Evolutionary conservation across 2,113 vertebrate species (phyloP).

Genomic region (Cariama cristata): DNA sequence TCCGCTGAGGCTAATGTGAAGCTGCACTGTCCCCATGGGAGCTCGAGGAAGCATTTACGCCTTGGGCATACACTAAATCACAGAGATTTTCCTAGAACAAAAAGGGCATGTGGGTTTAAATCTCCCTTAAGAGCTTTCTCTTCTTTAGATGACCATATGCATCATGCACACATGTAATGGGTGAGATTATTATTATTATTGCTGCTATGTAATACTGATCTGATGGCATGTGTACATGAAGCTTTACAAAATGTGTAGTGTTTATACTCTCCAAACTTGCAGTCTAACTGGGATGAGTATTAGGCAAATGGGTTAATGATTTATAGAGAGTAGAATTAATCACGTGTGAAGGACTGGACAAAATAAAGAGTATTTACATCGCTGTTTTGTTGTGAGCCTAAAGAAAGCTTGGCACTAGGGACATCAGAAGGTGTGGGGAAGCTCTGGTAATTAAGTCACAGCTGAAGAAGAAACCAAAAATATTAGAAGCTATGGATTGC

Average conservation of each 20-base stretch:
- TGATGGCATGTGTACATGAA: neutral
- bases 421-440: neutral
- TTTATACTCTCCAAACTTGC: neutral
- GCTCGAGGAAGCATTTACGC: neutral
- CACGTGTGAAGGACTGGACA: neutral
- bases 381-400: neutral
- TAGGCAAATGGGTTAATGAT: neutral
- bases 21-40: neutral
- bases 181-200: neutral
- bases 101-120: neutral
- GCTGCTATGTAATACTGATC: neutral
- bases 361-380: neutral
- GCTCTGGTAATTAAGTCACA: neutral
- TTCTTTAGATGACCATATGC: neutral
- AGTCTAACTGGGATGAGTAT: neutral
- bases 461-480: neutral
- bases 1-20: neutral
- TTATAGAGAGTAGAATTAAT: neutral
- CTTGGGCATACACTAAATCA: neutral
- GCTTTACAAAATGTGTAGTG: neutral
- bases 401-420: neutral
- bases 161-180: neutral
- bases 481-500: neutral
- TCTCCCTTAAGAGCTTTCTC: neutral
- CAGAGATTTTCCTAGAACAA: neutral